These are phyloP conservation scores for Drosophila paulistorum DNA, from an alignment of 1,140 invertebrate genomes.

Conservation along the genomic window DNA sequence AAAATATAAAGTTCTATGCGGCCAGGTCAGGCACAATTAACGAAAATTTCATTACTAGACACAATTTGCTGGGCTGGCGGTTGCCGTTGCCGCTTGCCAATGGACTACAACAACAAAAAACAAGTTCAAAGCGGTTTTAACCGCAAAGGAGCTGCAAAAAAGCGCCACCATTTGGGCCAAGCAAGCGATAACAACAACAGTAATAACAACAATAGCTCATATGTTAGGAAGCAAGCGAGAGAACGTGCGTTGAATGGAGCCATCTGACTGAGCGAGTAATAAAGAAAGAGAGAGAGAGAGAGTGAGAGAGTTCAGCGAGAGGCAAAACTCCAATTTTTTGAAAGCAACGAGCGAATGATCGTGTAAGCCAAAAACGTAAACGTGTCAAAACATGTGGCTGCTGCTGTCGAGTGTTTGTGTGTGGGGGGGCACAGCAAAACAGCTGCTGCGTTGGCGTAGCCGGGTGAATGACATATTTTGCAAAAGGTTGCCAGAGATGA, in stretches of 20 bases:
- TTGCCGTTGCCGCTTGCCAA: constrained; percentile 20
- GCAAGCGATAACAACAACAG: constrained; percentile 26
- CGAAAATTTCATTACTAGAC: constrained; percentile 41
- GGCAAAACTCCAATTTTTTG: constrained; percentile 22
- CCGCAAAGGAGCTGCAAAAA: constrained; percentile 50
- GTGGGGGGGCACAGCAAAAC: constrained; percentile 18
- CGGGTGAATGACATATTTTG: constrained; percentile 34
- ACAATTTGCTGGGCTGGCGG: constrained; percentile 7
- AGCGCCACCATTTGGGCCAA: constrained; percentile 62
- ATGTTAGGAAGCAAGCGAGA: constrained; percentile 28
- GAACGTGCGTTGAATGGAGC: constrained; percentile 39
- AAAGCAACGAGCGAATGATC: constrained; percentile 40
- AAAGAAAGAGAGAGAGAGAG: background rate
- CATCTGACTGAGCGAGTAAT: constrained; percentile 33
- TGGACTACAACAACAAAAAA: constrained; percentile 56
- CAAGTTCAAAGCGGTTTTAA: constrained; percentile 74
- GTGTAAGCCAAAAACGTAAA: constrained; percentile 50
- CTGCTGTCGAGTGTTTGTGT: constrained; percentile 15
- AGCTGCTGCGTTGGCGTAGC: constrained; percentile 37
- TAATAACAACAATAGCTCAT: constrained; percentile 13
- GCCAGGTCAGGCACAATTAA: constrained; percentile 26
- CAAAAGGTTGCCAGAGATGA: constrained; percentile 28
- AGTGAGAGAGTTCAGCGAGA: background rate
- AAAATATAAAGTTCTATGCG: background rate
- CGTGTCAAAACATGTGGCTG: constrained; percentile 62